phyloP scores from a whole-genome alignment of 2,113 vertebrate species.

The Lepidothrix coronata region DNA sequence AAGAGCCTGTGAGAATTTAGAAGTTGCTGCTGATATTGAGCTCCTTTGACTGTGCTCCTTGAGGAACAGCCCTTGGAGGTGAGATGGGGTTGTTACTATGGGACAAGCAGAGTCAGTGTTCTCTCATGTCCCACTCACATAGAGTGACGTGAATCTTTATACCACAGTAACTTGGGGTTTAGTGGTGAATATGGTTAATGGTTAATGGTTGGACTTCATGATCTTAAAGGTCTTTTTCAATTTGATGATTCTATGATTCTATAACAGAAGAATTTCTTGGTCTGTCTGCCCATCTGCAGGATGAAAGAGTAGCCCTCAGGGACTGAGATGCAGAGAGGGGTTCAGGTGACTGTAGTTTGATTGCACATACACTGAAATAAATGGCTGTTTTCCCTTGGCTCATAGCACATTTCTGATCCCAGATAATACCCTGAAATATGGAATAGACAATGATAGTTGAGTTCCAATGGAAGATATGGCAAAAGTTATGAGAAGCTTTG shows the following conservation, averaged over 20 bases:
- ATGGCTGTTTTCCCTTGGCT: background rate
- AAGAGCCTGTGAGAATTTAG: background rate
- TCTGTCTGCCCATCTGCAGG: background rate
- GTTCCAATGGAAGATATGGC: background rate
- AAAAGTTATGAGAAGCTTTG: background rate
- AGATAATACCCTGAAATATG: background rate
- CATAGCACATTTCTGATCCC: background rate
- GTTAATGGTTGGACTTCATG: background rate
- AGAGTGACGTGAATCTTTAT: background rate
- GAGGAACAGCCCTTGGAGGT: background rate
- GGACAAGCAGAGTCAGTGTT: background rate
- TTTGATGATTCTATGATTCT: background rate
- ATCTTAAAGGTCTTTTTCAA: background rate
- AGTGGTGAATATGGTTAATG: rapidly evolving
- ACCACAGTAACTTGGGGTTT: background rate
- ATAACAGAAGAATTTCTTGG: background rate
- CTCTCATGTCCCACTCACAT: background rate
- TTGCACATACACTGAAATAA: background rate
- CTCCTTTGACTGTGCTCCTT: background rate
- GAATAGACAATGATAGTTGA: background rate
- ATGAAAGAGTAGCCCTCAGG: background rate
- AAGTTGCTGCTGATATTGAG: background rate
- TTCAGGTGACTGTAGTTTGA: background rate
- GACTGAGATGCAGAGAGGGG: background rate
- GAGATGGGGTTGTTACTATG: background rate